These are phyloP conservation scores for Nysson spinosus DNA, from an alignment of 2,888 invertebrate genomes.

Conservation along the genomic window DNA sequence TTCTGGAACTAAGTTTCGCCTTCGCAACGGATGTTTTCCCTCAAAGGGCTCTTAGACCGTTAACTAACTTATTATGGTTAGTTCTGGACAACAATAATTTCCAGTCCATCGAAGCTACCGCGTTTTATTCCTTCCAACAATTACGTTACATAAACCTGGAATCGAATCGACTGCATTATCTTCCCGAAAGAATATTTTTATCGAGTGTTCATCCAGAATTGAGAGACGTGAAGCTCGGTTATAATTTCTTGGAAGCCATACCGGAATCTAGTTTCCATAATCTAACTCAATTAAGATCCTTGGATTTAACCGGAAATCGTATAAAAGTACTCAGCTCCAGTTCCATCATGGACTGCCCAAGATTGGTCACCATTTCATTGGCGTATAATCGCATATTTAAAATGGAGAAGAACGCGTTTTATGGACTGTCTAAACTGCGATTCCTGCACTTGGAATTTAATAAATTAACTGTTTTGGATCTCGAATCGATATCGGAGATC, in stretches of 20 bases:
- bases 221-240: slow-evolving; percentile 88
- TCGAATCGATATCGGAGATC: slow-evolving; percentile 70
- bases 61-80: slow-evolving; percentile 88
- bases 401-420: slow-evolving; percentile 86
- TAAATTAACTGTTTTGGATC: slow-evolving; percentile 82
- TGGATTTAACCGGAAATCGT: slow-evolving; percentile 89
- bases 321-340: slow-evolving; percentile 83
- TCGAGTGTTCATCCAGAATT: slow-evolving; percentile 85
- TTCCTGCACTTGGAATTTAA: slow-evolving; percentile 90
- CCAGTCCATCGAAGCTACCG: slow-evolving; percentile 84
- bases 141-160: slow-evolving; percentile 90
- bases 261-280: slow-evolving; percentile 85
- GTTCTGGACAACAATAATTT: slow-evolving; percentile 93
- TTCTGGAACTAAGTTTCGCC: slow-evolving; percentile 91
- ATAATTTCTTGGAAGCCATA: slow-evolving; percentile 86
- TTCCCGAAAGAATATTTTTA: slow-evolving; percentile 85
- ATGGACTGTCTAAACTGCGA: slow-evolving; percentile 86
- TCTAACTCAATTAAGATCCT: slow-evolving; percentile 85
- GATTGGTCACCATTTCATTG: slow-evolving; percentile 89
- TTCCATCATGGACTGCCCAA: slow-evolving; percentile 87
- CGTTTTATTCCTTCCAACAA: slow-evolving; percentile 80
- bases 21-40: slow-evolving; percentile 89
- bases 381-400: slow-evolving; percentile 88
- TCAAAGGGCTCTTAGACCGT: slow-evolving; percentile 85
- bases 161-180: slow-evolving; percentile 87